A percentile compares a stretch with the other conserved stretches of the same genome.
These are phyloP conservation scores for Oreortyx pictus DNA, from an alignment of 2,797 vertebrate species.

Conservation along the genomic window DNA sequence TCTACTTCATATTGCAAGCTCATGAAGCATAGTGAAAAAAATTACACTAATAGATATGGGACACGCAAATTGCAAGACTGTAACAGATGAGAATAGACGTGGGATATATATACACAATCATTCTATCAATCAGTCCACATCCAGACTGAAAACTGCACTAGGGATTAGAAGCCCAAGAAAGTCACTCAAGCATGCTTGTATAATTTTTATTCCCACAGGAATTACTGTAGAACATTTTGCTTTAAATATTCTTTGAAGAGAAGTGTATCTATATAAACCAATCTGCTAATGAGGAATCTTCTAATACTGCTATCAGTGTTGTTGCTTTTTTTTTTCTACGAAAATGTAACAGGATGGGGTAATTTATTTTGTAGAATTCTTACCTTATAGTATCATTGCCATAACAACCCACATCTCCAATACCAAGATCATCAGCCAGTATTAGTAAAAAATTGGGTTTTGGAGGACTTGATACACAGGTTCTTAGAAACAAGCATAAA, in stretches of 20 bases:
- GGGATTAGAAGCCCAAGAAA: background rate
- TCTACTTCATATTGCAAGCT: background rate
- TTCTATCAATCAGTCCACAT: background rate
- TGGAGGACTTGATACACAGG: background rate
- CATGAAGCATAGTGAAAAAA: background rate
- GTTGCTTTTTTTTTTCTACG: background rate
- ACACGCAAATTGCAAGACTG: background rate
- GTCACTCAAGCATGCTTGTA: background rate
- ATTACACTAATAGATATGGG: background rate
- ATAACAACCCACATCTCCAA: constrained; percentile 90
- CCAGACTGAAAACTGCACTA: background rate
- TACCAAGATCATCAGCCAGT: constrained; percentile 91
- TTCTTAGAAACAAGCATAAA: background rate
- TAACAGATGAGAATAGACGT: background rate
- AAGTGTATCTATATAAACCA: background rate
- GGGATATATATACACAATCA: background rate
- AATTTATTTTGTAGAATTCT: background rate
- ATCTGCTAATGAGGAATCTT: background rate
- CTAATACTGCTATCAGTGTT: background rate
- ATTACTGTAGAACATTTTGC: background rate
- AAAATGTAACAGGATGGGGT: background rate
- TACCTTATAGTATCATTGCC: constrained; percentile 90
- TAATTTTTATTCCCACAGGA: background rate
- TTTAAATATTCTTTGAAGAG: background rate
- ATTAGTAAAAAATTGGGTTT: constrained; percentile 91